These are phyloP conservation scores for Samia ricini DNA, from an alignment of 1,140 invertebrate species.

Conservation along the genomic window DNA sequence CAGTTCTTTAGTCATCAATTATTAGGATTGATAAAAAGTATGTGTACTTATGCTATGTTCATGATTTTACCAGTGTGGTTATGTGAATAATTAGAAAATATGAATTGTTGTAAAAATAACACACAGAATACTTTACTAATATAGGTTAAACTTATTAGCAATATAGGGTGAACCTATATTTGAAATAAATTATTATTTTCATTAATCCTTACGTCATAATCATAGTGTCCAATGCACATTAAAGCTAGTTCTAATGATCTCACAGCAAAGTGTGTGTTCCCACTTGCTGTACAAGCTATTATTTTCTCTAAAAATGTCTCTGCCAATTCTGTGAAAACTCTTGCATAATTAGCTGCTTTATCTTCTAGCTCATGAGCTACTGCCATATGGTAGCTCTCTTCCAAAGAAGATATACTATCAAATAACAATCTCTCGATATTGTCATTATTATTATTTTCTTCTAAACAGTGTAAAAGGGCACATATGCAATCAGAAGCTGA, in stretches of 20 bases:
- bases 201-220: constrained; percentile 87
- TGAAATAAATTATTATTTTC: too few relatives aligned
- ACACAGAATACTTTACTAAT: too few relatives aligned
- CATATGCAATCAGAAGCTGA: constrained; percentile 95
- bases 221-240: constrained; percentile 96
- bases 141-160: too few relatives aligned
- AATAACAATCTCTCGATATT: constrained; percentile 89
- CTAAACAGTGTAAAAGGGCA: constrained; percentile 87
- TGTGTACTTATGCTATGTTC: too few relatives aligned
- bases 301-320: constrained; percentile 94
- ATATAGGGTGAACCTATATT: too few relatives aligned
- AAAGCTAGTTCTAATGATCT: constrained; percentile 93
- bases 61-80: too few relatives aligned
- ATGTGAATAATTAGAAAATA: too few relatives aligned
- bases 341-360: constrained; percentile 93
- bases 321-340: constrained; percentile 96
- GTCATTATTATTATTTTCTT: constrained; percentile 84
- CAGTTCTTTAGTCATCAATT: too few relatives aligned
- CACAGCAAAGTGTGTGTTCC: constrained; percentile 87
- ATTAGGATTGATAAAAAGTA: too few relatives aligned
- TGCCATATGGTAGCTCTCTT: constrained; percentile 93
- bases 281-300: constrained; percentile 77
- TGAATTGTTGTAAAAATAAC: too few relatives aligned
- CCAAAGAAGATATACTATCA: constrained; percentile 87
- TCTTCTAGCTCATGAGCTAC: constrained; percentile 96